These are phyloP conservation scores for Agrypnia vestita DNA, from an alignment of 1,140 invertebrate genomes.

Conservation along the genomic window DNA sequence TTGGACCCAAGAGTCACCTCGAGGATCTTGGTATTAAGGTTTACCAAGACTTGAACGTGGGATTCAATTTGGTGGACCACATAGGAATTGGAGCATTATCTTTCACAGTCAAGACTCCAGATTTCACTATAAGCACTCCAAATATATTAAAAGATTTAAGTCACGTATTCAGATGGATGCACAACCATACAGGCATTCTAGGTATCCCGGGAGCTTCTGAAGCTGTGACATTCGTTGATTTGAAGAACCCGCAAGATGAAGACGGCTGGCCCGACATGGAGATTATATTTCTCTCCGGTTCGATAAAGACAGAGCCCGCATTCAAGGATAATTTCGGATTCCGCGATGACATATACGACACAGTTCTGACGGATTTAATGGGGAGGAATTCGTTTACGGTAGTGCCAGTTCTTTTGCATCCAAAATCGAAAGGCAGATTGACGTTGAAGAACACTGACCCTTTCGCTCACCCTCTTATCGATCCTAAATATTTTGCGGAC, in stretches of 20 bases:
- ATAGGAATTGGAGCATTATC: slow-evolving; percentile 77
- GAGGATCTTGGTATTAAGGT: slow-evolving; percentile 72
- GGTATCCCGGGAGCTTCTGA: slow-evolving; percentile 87
- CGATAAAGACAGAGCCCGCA: slow-evolving; percentile 72
- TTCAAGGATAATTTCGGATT: slow-evolving; percentile 75
- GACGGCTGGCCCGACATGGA: slow-evolving; percentile 84
- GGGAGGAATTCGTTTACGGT: slow-evolving; percentile 69
- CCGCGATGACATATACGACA: slow-evolving; percentile 72
- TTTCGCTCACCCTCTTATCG: slow-evolving; percentile 82
- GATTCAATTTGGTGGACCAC: slow-evolving; percentile 83
- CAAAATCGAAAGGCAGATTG: slow-evolving; percentile 83
- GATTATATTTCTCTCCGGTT: slow-evolving; percentile 77
- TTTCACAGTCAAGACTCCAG: slow-evolving; percentile 74
- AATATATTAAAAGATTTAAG: slow-evolving; percentile 78
- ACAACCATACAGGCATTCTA: slow-evolving; percentile 75
- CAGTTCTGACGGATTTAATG: slow-evolving; percentile 65
- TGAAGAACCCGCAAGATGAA: slow-evolving; percentile 76
- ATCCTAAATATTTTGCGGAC: slow-evolving; percentile 85
- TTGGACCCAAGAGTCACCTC: slow-evolving; percentile 81
- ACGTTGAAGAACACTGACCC: slow-evolving; percentile 81
- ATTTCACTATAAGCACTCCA: slow-evolving; percentile 69
- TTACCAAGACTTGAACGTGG: slow-evolving; percentile 78
- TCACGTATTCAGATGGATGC: slow-evolving; percentile 71
- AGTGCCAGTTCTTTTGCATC: slow-evolving; percentile 78
- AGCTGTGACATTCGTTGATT: slow-evolving; percentile 82